Base-by-base conservation (phyloP, 1,140 invertebrate species). In the Orussus abietinus region DNA sequence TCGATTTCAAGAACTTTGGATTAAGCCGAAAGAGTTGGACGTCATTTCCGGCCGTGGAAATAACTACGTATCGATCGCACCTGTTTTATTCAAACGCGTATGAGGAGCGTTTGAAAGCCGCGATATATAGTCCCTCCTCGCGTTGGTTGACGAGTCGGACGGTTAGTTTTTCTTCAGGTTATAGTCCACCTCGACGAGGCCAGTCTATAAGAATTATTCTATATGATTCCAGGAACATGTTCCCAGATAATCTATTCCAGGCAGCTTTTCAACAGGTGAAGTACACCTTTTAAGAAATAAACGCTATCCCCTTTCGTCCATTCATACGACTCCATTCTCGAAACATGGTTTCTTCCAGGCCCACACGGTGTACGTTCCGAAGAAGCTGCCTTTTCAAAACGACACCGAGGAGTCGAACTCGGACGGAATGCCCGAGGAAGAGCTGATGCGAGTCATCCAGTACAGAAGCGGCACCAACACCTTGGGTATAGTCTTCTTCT, bases 201-300 rank as follows among this genome's bases (percentile, higher is more conserved):
- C n/a, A n/a, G n/a, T n/a, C n/a, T n/a, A n/a, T n/a, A n/a, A n/a
- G n/a, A n/a, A n/a, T n/a, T n/a, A n/a, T n/a, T n/a, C n/a, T n/a
- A n/a, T 51, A 62, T 60, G 55, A 71, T 72, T 78, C 55, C 72
- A 91, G 84, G 71, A 93, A 93, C 71, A 83, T 92, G 58, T 83
- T 92, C 54, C 86, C 90, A 7, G 88, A 90, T 59, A 93, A 93
- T 75, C 76, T 93, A 38, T 90, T 93, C 57, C 85, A 90, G 72
- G 88, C 89, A 29, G 81, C 87, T 19, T 90, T 92, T 62, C 84
- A 90, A 69, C 87, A 83, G 71, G 80, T 81, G 62, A 71, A 59
- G 15, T 1, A 38, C 20, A 34, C 33, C 9, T n/a, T 28, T 26
- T 6, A 31, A 29, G 15, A 36, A 6, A 28, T 42, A 17, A 31